These are phyloP conservation scores for Hirudinaria manillensis DNA, from an alignment of 2,888 invertebrate species.

Conservation along the genomic window DNA sequence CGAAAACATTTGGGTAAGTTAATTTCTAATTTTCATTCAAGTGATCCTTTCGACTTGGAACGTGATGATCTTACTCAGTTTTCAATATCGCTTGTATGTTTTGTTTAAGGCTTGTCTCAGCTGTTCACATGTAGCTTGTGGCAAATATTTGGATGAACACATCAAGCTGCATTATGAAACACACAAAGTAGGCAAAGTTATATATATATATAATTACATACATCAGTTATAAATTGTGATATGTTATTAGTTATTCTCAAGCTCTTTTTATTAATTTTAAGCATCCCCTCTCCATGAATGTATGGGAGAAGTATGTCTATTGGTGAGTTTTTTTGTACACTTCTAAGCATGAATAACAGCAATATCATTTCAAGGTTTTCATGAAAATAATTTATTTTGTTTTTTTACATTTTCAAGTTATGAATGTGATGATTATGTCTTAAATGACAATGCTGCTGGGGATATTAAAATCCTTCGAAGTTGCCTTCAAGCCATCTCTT, in stretches of 20 bases:
- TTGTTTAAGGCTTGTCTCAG: constrained; percentile 49
- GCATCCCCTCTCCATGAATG: constrained; percentile 52
- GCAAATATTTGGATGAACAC: constrained; percentile 51
- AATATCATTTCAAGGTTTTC: neutral
- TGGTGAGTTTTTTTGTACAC: constrained; percentile 46
- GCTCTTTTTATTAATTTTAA: constrained; percentile 35
- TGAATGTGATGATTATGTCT: constrained; percentile 51
- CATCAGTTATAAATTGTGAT: neutral
- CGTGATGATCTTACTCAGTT: neutral
- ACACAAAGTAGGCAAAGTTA: constrained; percentile 44
- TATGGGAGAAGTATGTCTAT: constrained; percentile 52
- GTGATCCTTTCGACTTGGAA: neutral
- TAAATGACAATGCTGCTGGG: constrained; percentile 52
- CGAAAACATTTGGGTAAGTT: constrained; percentile 52
- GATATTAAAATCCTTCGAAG: constrained; percentile 49
- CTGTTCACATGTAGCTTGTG: constrained; percentile 52
- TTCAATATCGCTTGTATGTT: neutral
- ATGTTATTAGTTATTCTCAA: neutral
- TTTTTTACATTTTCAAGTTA: constrained; percentile 43
- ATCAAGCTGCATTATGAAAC: constrained; percentile 48
- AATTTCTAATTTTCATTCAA: neutral
- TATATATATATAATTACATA: neutral
- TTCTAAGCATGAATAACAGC: neutral
- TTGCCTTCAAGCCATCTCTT: constrained; percentile 49
- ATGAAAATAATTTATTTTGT: neutral